Evolutionary conservation across 1,140 invertebrate genomes (phyloP), one percentile per base, ranked within the genome.

Genomic region (Onthophagus taurus): DNA sequence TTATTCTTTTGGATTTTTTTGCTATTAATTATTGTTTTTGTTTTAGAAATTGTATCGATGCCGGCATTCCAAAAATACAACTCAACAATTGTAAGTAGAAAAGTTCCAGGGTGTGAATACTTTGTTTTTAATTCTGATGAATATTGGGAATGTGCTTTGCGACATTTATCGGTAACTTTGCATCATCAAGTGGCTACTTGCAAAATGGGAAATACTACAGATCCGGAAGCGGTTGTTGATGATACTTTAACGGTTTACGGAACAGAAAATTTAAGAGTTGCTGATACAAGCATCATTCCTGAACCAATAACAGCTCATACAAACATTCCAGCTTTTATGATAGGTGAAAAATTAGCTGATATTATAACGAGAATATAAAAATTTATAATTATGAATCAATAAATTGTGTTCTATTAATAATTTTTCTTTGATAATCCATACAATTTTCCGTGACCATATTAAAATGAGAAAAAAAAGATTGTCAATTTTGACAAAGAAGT

Each of bases 331-430:
- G 75, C 80, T 6, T 73, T 77, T 29, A 91, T 93, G 88, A 82
- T 93, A 31, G 89, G 75, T 0, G 89, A 93, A 61, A 87, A 86
- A 56, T 83, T 72, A 0, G 77, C 86, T 0, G 82, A 89, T 59
- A 70, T 91, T 57, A 85, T 92, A 16, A 81, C 78, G 50, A 57
- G 66, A 36, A n/a, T n/a, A n/a, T n/a, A n/a, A n/a, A n/a, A n/a
- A n/a, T n/a, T n/a, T n/a, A n/a, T n/a, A n/a, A n/a, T n/a, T n/a
- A n/a, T n/a, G n/a, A n/a, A n/a, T n/a, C n/a, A n/a, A n/a, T n/a
- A n/a, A n/a, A n/a, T n/a, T n/a, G n/a, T n/a, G n/a, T n/a, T n/a
- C n/a, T n/a, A n/a, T n/a, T n/a, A n/a, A n/a, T n/a, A n/a, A n/a
- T n/a, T n/a, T n/a, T n/a, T n/a, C n/a, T n/a, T n/a, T n/a, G n/a